Percentiles rank a stretch among this genome's conserved stretches.
Evolutionary conservation across 2,113 vertebrate species (phyloP).

Genomic region (Nyctereutes procyonoides): DNA sequence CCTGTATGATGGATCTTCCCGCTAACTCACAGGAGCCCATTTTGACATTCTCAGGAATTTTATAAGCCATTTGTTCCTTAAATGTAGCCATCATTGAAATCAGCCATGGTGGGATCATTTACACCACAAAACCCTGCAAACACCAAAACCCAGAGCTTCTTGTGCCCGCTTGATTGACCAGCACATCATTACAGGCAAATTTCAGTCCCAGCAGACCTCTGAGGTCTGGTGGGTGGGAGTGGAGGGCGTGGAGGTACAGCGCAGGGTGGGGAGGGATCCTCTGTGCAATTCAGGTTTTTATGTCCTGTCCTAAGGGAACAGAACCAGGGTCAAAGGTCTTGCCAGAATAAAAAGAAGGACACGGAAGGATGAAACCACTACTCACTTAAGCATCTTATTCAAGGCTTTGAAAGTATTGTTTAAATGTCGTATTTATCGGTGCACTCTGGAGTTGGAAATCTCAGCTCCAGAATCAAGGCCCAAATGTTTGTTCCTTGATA

Average conservation of each 20-base stretch:
- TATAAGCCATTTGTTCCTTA: neutral
- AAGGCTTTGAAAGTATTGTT: conserved; percentile 37
- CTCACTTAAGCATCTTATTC: conserved; percentile 62
- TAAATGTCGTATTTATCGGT: conserved; percentile 58
- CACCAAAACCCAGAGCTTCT: conserved; percentile 1
- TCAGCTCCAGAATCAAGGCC: neutral
- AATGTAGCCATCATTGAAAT: neutral
- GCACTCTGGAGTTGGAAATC: conserved; percentile 63
- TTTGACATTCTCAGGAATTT: conserved; percentile 11
- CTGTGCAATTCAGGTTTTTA: conserved; percentile 19
- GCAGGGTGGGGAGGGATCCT: neutral
- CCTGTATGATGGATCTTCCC: neutral
- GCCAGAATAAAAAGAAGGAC: conserved; percentile 28
- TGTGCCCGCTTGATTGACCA: neutral
- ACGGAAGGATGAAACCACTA: neutral
- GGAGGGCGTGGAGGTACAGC: accelerated
- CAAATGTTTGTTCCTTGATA: conserved; percentile 62
- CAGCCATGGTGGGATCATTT: neutral
- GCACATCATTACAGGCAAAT: neutral
- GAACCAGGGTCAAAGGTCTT: conserved; percentile 32
- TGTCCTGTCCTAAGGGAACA: neutral
- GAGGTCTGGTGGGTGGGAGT: neutral
- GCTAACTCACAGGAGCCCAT: neutral
- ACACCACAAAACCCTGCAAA: neutral
- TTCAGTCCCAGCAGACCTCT: neutral